Evolutionary conservation across 1,140 invertebrate species (phyloP).

Genomic region (Cydia pomonella): DNA sequence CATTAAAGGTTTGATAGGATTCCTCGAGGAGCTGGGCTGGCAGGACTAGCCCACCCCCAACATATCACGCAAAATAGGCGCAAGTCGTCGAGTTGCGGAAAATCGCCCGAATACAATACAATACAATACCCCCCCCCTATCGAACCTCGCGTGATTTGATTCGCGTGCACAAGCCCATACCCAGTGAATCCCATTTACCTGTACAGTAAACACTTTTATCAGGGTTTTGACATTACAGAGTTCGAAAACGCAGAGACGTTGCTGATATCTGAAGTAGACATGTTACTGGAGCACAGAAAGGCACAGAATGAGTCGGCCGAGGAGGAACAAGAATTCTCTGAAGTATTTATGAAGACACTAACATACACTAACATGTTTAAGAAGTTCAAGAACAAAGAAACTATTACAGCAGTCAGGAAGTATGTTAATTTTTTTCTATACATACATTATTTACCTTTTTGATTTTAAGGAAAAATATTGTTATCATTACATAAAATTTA

Average conservation of each 20-base stretch:
- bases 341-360: constrained; percentile 99
- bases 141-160: no score
- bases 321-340: constrained; percentile 98
- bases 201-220: not conserved
- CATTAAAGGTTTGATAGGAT: no score
- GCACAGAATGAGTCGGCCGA: constrained; percentile 98
- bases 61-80: no score
- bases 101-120: no score
- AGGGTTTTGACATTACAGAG: constrained; percentile 84
- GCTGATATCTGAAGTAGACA: constrained; percentile 98
- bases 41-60: no score
- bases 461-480: not conserved
- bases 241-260: constrained; percentile 99
- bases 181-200: no score
- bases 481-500: no score
- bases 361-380: constrained; percentile 98
- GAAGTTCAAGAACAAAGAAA: constrained; percentile 99
- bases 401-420: constrained; percentile 96
- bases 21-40: no score
- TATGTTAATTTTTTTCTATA: constrained; percentile 66
- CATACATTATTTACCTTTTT: not conserved
- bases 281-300: constrained; percentile 98
- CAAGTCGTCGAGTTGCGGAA: no score
- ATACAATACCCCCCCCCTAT: no score
- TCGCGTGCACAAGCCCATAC: no score